Evolutionary conservation across 2,113 vertebrate species (phyloP).

Genomic region (Dolichotis patagonum): DNA sequence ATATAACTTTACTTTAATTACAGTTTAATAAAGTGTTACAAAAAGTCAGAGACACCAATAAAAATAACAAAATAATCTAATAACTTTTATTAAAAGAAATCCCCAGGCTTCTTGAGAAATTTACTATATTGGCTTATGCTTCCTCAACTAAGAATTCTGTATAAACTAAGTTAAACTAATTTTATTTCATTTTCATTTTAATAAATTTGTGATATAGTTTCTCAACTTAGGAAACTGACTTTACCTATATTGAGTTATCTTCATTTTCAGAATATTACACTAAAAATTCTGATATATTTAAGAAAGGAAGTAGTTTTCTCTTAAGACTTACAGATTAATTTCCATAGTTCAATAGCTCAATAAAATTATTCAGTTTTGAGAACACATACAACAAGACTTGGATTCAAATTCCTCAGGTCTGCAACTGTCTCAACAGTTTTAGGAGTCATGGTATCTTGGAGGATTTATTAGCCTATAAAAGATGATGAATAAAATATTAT

Average conservation of each 20-base stretch:
- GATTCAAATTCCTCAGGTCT: not conserved
- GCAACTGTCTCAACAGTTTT: not conserved
- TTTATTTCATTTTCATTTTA: constrained; percentile 46
- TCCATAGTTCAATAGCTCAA: constrained; percentile 15
- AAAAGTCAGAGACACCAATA: not conserved
- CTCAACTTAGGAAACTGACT: not conserved
- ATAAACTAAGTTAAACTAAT: constrained; percentile 32
- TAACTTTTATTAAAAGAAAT: not conserved
- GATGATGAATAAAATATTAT: not conserved
- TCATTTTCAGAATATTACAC: constrained; percentile 26
- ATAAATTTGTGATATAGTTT: constrained; percentile 47
- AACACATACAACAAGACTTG: not conserved
- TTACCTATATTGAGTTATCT: constrained; percentile 27
- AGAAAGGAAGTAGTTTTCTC: not conserved
- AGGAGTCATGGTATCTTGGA: not conserved
- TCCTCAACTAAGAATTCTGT: not conserved
- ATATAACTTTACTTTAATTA: constrained; percentile 14
- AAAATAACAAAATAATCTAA: constrained; percentile 49
- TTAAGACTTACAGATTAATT: not conserved
- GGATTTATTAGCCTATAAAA: not conserved
- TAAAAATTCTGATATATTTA: constrained; percentile 22
- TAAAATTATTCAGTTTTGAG: not conserved
- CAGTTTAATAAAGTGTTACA: not conserved
- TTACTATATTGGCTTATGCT: not conserved
- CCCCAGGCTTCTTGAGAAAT: not conserved